Conservation (phyloP, 2,113 vertebrate species). For the Pseudois nayaur region DNA sequence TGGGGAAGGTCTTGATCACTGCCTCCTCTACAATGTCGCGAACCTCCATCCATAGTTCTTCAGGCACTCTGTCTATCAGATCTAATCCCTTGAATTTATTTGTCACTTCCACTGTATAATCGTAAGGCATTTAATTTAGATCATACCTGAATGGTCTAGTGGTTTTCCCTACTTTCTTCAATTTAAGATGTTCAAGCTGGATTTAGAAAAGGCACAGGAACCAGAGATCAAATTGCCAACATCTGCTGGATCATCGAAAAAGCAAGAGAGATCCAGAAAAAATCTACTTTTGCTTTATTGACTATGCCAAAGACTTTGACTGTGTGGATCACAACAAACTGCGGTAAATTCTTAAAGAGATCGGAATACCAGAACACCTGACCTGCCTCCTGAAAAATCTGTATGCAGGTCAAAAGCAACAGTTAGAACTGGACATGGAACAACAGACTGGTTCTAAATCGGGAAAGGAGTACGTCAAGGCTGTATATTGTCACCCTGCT, state of each 20-base stretch:
- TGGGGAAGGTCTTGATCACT: neutral
- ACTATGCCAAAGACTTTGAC: neutral
- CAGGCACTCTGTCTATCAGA: neutral
- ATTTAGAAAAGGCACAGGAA: neutral
- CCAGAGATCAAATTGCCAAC: neutral
- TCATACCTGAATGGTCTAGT: neutral
- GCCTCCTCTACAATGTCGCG: neutral
- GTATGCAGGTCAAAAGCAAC: neutral
- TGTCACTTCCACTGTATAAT: neutral
- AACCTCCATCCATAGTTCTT: neutral
- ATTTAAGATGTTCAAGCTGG: neutral
- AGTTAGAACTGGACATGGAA: neutral
- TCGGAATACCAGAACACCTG: neutral
- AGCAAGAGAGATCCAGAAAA: neutral
- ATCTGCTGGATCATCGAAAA: neutral
- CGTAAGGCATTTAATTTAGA: neutral
- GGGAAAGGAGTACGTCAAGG: neutral
- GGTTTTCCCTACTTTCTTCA: neutral
- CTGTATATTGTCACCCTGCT: neutral
- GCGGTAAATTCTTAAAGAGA: neutral
- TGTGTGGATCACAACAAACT: neutral
- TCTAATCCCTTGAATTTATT: neutral
- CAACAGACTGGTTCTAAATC: neutral
- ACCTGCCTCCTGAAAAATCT: neutral
- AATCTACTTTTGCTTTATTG: neutral